phyloP scores from a whole-genome alignment of 1,140 invertebrate species.

The Zaprionus nigranus region DNA sequence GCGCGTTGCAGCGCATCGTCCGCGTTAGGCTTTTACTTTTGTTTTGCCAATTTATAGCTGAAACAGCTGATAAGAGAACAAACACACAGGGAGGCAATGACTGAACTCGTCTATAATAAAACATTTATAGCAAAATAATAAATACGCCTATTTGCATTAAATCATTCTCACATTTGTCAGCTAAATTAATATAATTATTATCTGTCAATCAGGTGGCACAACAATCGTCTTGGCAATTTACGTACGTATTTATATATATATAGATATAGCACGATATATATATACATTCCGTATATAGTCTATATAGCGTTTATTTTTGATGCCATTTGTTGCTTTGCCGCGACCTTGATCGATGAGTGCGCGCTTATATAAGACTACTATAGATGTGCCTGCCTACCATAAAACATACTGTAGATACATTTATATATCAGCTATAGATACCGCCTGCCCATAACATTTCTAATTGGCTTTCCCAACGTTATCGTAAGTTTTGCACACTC shows the following conservation, averaged over 20 bases:
- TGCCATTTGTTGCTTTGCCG: conserved; percentile 31
- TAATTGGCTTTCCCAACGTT: not conserved
- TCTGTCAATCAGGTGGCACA: conserved; percentile 13
- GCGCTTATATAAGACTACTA: conserved; percentile 56
- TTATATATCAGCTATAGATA: conserved; percentile 11
- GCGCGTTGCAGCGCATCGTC: not conserved
- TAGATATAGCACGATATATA: conserved; percentile 13
- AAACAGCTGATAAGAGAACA: conserved; percentile 58
- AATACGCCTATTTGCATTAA: conserved; percentile 29
- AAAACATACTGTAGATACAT: conserved; percentile 10
- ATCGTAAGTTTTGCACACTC: conserved; percentile 45
- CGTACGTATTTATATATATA: conserved; percentile 8
- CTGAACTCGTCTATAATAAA: conserved; percentile 11
- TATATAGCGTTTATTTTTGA: conserved; percentile 53
- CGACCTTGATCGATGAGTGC: conserved; percentile 60
- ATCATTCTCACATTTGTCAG: conserved; percentile 68
- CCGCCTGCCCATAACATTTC: conserved; percentile 10
- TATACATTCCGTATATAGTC: conserved; percentile 6
- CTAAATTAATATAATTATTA: conserved; percentile 22
- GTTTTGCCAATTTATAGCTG: conserved; percentile 40
- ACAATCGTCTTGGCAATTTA: conserved; percentile 27
- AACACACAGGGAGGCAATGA: conserved; percentile 58
- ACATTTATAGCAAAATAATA: not conserved
- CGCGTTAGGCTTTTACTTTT: conserved; percentile 52
- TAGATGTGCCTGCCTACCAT: conserved; percentile 26